Percentiles rank a stretch among this genome's conserved stretches.
phyloP scores from a whole-genome alignment of 2,113 vertebrate species.

The Bubalus kerabau region DNA sequence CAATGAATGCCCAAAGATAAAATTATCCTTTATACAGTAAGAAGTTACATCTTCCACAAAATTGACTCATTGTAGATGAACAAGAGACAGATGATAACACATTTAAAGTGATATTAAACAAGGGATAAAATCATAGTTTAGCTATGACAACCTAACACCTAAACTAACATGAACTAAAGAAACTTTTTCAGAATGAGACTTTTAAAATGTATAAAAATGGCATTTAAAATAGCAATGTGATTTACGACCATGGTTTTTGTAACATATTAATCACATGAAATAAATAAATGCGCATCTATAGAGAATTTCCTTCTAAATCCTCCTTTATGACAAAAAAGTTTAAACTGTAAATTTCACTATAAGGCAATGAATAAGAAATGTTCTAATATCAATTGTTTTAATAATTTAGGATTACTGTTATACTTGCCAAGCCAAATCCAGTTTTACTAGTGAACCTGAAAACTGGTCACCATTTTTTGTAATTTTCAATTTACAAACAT shows the following conservation, averaged over 20 bases:
- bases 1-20: conserved; percentile 47
- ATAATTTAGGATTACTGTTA: not conserved
- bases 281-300: conserved; percentile 21
- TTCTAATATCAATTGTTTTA: not conserved
- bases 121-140: conserved; percentile 43
- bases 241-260: conserved; percentile 52
- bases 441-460: conserved; percentile 15
- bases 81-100: conserved; percentile 25
- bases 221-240: conserved; percentile 51
- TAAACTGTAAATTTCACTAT: conserved; percentile 1
- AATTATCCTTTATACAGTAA: conserved; percentile 43
- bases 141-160: conserved; percentile 5
- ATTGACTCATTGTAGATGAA: conserved; percentile 61
- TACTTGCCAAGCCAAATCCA: not conserved
- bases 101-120: conserved; percentile 53
- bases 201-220: conserved; percentile 39
- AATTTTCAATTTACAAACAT: conserved; percentile 15
- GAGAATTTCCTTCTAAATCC: conserved; percentile 30
- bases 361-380: conserved; percentile 21
- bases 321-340: conserved; percentile 11
- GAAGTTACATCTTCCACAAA: conserved; percentile 53
- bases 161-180: conserved; percentile 27
- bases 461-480: not conserved
- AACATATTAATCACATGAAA: conserved; percentile 21
- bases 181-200: not conserved